phyloP scores from a whole-genome alignment of 2,113 vertebrate species.

The Misgurnus mizolepis region DNA sequence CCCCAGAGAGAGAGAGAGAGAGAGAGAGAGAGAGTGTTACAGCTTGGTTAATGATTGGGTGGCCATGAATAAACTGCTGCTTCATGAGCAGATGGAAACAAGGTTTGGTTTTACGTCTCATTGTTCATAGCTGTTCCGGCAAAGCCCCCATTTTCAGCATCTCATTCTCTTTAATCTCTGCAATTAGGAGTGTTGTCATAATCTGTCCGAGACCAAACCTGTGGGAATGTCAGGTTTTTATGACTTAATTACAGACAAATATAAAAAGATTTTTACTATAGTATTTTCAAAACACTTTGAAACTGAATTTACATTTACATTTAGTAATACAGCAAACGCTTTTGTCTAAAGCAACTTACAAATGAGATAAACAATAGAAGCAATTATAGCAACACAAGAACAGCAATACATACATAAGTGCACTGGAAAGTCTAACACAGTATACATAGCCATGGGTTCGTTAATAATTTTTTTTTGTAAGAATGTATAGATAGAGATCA shows the following conservation, averaged over 20 bases:
- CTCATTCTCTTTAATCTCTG: constrained; percentile 18
- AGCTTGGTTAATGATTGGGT: constrained; percentile 49
- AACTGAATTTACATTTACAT: too few relatives aligned
- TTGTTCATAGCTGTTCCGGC: constrained; percentile 24
- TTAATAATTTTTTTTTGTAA: too few relatives aligned
- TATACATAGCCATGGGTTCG: too few relatives aligned
- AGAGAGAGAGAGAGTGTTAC: constrained; percentile 30
- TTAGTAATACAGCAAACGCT: too few relatives aligned
- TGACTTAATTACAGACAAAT: constrained; percentile 22
- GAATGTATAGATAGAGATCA: too few relatives aligned
- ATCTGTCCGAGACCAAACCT: constrained; percentile 39
- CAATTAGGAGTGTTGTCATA: constrained; percentile 34
- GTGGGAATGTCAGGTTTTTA: constrained; percentile 13
- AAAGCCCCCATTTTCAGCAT: background rate
- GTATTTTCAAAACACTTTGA: background rate
- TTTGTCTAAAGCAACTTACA: too few relatives aligned
- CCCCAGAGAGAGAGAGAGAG: background rate
- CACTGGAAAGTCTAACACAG: too few relatives aligned
- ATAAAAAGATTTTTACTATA: background rate
- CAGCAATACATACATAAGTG: too few relatives aligned
- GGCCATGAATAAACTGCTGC: constrained; percentile 33
- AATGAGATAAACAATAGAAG: too few relatives aligned
- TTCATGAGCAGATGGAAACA: constrained; percentile 52
- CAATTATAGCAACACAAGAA: too few relatives aligned
- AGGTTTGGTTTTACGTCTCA: constrained; percentile 34